These are phyloP conservation scores for Hucho hucho DNA, from an alignment of 2,113 vertebrate genomes.

Conservation along the genomic window DNA sequence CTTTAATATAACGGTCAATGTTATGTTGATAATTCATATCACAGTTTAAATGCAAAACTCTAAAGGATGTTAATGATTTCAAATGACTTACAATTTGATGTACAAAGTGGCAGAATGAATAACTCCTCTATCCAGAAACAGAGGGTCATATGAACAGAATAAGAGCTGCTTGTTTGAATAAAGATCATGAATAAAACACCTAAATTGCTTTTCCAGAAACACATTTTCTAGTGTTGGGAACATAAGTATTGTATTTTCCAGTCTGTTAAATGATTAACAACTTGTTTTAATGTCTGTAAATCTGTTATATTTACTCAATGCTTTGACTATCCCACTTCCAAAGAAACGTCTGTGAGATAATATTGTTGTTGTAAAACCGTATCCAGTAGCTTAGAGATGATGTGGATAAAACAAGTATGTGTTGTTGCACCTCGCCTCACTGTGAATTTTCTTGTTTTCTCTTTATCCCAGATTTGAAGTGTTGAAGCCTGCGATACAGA, in stretches of 20 bases:
- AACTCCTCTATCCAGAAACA: slow-evolving; percentile 5
- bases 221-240: not conserved
- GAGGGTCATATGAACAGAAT: not conserved
- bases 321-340: not conserved
- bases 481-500: slow-evolving; percentile 23
- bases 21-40: not conserved
- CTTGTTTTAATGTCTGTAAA: not conserved
- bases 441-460: not conserved
- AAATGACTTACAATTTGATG: not conserved
- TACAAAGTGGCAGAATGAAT: not conserved
- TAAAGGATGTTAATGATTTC: not conserved
- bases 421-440: not conserved
- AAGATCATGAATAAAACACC: not conserved
- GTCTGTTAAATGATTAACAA: not conserved
- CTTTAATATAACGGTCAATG: not conserved
- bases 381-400: not conserved
- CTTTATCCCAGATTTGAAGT: slow-evolving; percentile 14
- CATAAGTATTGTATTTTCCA: not conserved
- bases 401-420: not conserved
- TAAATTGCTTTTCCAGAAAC: not conserved
- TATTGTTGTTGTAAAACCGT: not conserved
- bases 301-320: not conserved
- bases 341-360: not conserved
- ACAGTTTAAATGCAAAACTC: not conserved
- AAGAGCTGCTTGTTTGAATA: not conserved